Evolutionary conservation across 2,797 vertebrate species (phyloP).

Genomic region (Coilia nasus): DNA sequence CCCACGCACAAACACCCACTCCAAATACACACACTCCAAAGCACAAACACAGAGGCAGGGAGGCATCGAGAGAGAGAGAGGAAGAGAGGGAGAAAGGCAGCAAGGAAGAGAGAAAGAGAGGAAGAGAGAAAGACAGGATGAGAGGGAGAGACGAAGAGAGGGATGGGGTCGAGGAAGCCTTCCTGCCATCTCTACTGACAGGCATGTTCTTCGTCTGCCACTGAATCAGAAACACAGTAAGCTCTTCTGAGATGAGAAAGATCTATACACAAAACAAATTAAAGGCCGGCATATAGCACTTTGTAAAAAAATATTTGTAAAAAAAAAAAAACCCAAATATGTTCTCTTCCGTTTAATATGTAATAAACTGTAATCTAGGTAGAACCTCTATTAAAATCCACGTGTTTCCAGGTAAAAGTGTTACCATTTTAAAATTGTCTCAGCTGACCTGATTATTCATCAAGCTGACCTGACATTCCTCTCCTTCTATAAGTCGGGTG

Average conservation of each 20-base stretch:
- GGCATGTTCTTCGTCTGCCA: not conserved
- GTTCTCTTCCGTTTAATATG: too few relatives aligned
- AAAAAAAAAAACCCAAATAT: too few relatives aligned
- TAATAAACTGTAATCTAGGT: not conserved
- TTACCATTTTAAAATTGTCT: not conserved
- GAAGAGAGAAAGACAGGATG: not conserved
- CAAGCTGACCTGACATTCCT: not conserved
- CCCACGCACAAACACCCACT: too few relatives aligned
- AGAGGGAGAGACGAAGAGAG: not conserved
- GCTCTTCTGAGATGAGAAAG: too few relatives aligned
- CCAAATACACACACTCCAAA: too few relatives aligned
- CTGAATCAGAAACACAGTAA: not conserved
- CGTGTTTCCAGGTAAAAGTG: not conserved
- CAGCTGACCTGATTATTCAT: too few relatives aligned
- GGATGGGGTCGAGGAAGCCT: not conserved
- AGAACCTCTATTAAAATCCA: not conserved
- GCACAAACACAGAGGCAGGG: conserved; percentile 22
- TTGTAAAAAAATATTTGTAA: too few relatives aligned
- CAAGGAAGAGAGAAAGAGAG: not conserved
- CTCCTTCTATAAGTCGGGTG: not conserved
- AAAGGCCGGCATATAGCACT: too few relatives aligned
- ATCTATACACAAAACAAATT: too few relatives aligned
- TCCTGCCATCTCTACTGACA: not conserved
- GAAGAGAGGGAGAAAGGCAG: not conserved
- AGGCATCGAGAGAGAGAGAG: not conserved